Evolutionary conservation across 35 echinoderm and acorn worm genomes (phyloP).

Genomic region (Apostichopus californicus): DNA sequence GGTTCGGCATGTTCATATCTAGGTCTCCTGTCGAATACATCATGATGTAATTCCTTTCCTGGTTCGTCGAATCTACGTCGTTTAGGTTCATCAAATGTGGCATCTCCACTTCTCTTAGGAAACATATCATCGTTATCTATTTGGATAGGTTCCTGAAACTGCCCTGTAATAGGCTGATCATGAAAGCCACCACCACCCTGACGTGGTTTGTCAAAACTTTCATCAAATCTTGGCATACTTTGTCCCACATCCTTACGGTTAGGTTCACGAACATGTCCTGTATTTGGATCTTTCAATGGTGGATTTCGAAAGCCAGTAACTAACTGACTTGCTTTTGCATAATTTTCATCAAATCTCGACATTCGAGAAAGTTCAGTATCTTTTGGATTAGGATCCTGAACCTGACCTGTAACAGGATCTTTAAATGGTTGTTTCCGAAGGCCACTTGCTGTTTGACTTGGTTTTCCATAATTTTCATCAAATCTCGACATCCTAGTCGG

Average conservation of each 20-base stretch:
- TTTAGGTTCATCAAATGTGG: conserved; percentile 6
- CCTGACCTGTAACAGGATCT: neutral
- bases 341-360: conserved; percentile 26
- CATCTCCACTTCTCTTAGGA: neutral
- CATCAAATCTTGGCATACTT: neutral
- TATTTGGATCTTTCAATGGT: neutral
- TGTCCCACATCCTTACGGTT: neutral
- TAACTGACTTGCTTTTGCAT: neutral
- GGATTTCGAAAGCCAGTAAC: neutral
- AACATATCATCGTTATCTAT: neutral
- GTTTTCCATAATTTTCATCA: neutral
- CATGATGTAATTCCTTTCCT: neutral
- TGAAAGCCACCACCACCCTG: neutral
- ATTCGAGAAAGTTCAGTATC: neutral
- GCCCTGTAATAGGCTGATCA: neutral
- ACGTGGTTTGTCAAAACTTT: neutral
- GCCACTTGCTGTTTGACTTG: neutral
- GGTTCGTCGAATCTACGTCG: conserved; percentile 18
- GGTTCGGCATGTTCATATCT: neutral
- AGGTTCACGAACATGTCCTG: neutral
- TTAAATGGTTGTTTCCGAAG: neutral
- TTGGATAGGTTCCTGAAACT: neutral
- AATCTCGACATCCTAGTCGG: neutral
- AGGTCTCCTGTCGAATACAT: neutral
- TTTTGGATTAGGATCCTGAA: neutral